Percentiles rank a stretch among this genome's conserved stretches.
These are phyloP conservation scores for Myotis yumanensis DNA, from an alignment of 2,113 vertebrate genomes.

Conservation along the genomic window DNA sequence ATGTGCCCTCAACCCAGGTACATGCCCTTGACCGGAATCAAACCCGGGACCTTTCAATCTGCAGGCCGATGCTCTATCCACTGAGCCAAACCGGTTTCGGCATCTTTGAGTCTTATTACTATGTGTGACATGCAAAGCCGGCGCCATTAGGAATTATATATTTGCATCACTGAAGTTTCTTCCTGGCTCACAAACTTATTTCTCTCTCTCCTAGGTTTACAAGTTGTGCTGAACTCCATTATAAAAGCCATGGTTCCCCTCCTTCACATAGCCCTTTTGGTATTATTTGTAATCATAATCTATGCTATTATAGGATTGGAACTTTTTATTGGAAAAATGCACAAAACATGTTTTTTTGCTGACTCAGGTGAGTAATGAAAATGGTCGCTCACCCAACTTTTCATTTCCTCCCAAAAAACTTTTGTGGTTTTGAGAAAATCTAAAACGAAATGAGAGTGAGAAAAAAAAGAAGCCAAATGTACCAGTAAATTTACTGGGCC, in stretches of 20 bases:
- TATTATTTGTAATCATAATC: constrained; percentile 99
- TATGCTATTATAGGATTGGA: constrained; percentile 99
- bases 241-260: constrained; percentile 99
- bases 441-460: background rate
- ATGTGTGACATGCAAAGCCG: background rate
- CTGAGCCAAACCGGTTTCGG: no score
- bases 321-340: constrained; percentile 99
- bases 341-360: constrained; percentile 94
- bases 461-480: background rate
- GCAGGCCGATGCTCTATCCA: no score
- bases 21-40: no score
- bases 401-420: background rate
- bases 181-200: constrained; percentile 56
- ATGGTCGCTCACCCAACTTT: background rate
- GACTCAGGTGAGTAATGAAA: constrained; percentile 88
- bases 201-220: constrained; percentile 92
- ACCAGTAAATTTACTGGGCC: background rate
- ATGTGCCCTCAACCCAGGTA: no score
- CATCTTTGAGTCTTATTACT: constrained; percentile 41
- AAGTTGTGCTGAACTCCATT: constrained; percentile 99
- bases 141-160: background rate
- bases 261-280: constrained; percentile 99
- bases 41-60: no score
- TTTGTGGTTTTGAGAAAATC: constrained; percentile 21
- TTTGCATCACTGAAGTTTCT: background rate